phyloP scores from a whole-genome alignment of 2,888 invertebrate species.

The Parasteatoda lunata region DNA sequence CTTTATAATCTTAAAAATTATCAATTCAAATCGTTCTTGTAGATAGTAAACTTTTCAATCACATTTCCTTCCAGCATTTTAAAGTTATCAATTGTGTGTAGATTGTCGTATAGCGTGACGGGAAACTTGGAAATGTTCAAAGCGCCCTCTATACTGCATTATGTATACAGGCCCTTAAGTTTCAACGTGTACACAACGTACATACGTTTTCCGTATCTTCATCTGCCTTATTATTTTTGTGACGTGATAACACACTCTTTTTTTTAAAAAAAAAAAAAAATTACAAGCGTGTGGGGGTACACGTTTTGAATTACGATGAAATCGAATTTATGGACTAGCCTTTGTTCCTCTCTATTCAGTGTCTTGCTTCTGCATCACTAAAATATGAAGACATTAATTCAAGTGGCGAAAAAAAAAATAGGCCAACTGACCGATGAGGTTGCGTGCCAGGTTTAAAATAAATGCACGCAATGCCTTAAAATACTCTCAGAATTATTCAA shows the following conservation, averaged over 20 bases:
- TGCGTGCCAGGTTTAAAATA: slow-evolving; percentile 18
- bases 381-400: neutral
- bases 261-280: slow-evolving; percentile 23
- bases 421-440: neutral
- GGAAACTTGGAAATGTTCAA: slow-evolving; percentile 1
- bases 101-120: slow-evolving; percentile 48
- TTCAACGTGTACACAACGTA: slow-evolving; percentile 11
- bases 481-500: neutral
- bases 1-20: neutral
- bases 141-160: slow-evolving; percentile 22
- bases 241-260: slow-evolving; percentile 36
- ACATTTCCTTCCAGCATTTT: slow-evolving; percentile 5
- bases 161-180: slow-evolving; percentile 14
- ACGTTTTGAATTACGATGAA: slow-evolving; percentile 48
- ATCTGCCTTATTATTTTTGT: slow-evolving; percentile 8
- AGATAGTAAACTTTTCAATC: neutral
- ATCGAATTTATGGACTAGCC: slow-evolving; percentile 37
- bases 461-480: slow-evolving; percentile 1
- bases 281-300: slow-evolving; percentile 24
- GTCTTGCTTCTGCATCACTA: slow-evolving; percentile 20
- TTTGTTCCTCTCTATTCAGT: slow-evolving; percentile 14
- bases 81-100: slow-evolving; percentile 36
- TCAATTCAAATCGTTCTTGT: neutral
- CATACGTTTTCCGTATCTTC: slow-evolving; percentile 8
- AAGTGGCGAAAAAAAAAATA: neutral